Evolutionary conservation across 23 tunicate species (phyloP).

Genomic region (Ascidia mentula): DNA sequence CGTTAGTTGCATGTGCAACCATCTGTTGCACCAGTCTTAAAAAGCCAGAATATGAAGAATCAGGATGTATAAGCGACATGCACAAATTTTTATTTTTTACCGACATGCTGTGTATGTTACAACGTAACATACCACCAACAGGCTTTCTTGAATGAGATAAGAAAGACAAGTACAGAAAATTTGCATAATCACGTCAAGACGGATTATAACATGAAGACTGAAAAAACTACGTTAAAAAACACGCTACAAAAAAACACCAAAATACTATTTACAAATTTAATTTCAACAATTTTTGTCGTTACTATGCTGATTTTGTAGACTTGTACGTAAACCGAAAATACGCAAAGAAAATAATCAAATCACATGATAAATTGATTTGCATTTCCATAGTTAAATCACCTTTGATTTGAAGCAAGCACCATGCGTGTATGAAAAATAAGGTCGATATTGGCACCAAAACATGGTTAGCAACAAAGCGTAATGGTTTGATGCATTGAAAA

Average conservation of each 20-base stretch:
- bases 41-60: too few species aligned
- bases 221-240: background rate
- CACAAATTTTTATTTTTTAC: background rate
- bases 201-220: background rate
- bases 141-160: background rate
- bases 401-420: background rate
- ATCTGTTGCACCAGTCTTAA: too few species aligned
- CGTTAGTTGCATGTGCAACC: too few species aligned
- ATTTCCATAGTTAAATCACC: background rate
- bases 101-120: slow-evolving; percentile 10
- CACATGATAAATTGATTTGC: background rate
- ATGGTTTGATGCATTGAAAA: too few species aligned
- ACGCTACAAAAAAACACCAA: background rate
- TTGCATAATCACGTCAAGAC: background rate
- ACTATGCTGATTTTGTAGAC: background rate
- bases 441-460: too few species aligned
- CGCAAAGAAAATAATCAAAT: background rate
- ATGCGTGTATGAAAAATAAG: background rate
- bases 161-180: background rate
- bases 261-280: background rate
- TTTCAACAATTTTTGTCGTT: background rate
- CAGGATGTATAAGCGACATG: slow-evolving; percentile 1
- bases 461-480: too few species aligned
- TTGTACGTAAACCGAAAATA: background rate
- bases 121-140: background rate